A percentile compares a stretch with the other conserved stretches of the same genome.
These are phyloP conservation scores for Thunnus thynnus DNA, from an alignment of 2,113 vertebrate species.

Conservation along the genomic window DNA sequence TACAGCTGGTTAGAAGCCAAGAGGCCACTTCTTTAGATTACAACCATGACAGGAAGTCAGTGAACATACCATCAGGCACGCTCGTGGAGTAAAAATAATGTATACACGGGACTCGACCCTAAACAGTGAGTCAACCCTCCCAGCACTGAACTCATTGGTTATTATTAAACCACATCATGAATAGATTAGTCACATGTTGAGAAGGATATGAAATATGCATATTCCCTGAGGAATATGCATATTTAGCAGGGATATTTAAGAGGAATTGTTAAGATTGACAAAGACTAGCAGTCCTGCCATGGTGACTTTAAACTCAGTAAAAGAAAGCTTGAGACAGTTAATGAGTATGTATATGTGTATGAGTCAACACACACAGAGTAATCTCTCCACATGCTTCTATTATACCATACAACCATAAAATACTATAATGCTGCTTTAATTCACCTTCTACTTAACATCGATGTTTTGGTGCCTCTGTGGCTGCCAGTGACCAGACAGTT, in stretches of 20 bases:
- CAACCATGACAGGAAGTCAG: slow-evolving; percentile 6
- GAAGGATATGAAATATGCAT: slow-evolving; percentile 74
- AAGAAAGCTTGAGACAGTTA: neutral
- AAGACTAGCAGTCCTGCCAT: slow-evolving; percentile 26
- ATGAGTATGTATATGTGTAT: neutral
- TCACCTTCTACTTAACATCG: neutral
- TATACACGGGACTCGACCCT: neutral
- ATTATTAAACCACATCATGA: slow-evolving; percentile 62
- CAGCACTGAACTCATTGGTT: slow-evolving; percentile 38
- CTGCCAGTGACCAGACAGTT: slow-evolving; percentile 6
- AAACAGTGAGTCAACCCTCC: slow-evolving; percentile 7
- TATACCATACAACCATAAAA: neutral
- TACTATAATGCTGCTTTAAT: neutral
- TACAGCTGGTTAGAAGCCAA: slow-evolving; percentile 25
- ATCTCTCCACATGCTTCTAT: neutral
- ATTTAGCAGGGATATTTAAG: slow-evolving; percentile 27
- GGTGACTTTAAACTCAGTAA: slow-evolving; percentile 1
- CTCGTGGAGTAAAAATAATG: neutral
- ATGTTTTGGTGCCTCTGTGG: neutral
- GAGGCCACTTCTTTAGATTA: slow-evolving; percentile 3
- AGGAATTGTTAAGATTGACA: slow-evolving; percentile 41
- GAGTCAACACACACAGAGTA: neutral
- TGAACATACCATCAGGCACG: neutral
- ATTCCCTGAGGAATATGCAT: slow-evolving; percentile 33
- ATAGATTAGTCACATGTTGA: slow-evolving; percentile 67